These are phyloP conservation scores for Gari tellinella DNA, from an alignment of 2,888 invertebrate genomes.

Conservation along the genomic window DNA sequence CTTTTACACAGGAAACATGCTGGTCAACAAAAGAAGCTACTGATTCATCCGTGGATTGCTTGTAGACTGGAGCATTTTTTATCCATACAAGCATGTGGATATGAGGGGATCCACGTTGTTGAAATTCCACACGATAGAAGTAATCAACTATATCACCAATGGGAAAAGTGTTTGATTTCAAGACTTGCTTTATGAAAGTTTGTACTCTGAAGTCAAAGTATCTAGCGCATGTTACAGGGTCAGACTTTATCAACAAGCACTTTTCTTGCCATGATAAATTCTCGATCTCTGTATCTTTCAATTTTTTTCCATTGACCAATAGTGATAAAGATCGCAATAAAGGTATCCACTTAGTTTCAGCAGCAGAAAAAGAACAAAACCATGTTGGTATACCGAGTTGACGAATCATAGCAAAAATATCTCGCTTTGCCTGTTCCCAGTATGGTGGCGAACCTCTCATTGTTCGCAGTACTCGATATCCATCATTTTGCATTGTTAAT, in stretches of 20 bases:
- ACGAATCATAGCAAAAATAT: slow-evolving; percentile 49
- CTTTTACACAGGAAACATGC: slow-evolving; percentile 37
- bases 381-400: slow-evolving; percentile 43
- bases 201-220: slow-evolving; percentile 56
- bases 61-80: slow-evolving; percentile 52
- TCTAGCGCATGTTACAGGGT: slow-evolving; percentile 58
- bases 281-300: slow-evolving; percentile 9
- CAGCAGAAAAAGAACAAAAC: slow-evolving; percentile 37
- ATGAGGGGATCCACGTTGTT: slow-evolving; percentile 56
- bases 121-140: slow-evolving; percentile 61
- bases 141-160: slow-evolving; percentile 54
- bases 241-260: slow-evolving; percentile 53
- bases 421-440: slow-evolving; percentile 36
- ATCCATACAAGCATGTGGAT: slow-evolving; percentile 58
- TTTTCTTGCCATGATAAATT: slow-evolving; percentile 51
- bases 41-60: slow-evolving; percentile 7
- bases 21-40: slow-evolving; percentile 34
- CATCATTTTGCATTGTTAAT: slow-evolving; percentile 39
- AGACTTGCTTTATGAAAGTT: slow-evolving; percentile 35
- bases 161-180: slow-evolving; percentile 28
- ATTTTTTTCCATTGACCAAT: neutral
- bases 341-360: slow-evolving; percentile 61
- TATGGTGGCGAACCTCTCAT: slow-evolving; percentile 44
- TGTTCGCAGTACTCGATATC: slow-evolving; percentile 30
- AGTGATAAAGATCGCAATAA: slow-evolving; percentile 12